phyloP scores from a whole-genome alignment of 2,888 invertebrate genomes.

The Trachelus tabidus region DNA sequence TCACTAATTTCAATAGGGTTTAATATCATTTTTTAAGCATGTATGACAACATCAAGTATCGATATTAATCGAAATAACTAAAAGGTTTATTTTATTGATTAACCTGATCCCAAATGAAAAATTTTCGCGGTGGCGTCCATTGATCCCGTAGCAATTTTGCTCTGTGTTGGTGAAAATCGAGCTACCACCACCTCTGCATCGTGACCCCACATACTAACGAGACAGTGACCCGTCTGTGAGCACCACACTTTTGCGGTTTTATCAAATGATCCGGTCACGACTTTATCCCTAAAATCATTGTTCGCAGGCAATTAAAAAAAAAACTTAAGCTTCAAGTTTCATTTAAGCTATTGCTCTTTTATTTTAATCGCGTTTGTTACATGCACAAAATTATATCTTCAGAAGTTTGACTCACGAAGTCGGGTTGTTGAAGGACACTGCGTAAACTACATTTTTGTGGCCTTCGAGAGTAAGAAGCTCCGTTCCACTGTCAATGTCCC shows the following conservation, averaged over 20 bases:
- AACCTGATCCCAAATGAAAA: constrained; percentile 77
- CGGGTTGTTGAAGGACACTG: constrained; percentile 82
- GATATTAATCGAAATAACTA: too few relatives aligned
- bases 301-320: too few relatives aligned
- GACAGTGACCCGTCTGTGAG: constrained; percentile 73
- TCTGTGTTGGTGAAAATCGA: constrained; percentile 77
- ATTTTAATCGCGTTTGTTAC: background rate
- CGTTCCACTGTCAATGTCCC: constrained; percentile 78
- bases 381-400: background rate
- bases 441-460: constrained; percentile 85
- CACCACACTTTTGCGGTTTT: constrained; percentile 83
- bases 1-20: too few relatives aligned
- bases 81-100: too few relatives aligned
- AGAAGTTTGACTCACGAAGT: constrained; percentile 71
- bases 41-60: too few relatives aligned
- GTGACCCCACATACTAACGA: constrained; percentile 80
- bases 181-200: constrained; percentile 79
- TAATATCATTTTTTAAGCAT: too few relatives aligned
- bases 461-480: constrained; percentile 78
- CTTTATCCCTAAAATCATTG: constrained; percentile 70
- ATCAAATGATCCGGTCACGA: constrained; percentile 85
- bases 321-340: too few relatives aligned
- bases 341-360: too few relatives aligned
- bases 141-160: constrained; percentile 78
- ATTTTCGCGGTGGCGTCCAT: constrained; percentile 82